Evolutionary conservation across 2,888 invertebrate species (phyloP).

Genomic region (Drosophila engyochracea): DNA sequence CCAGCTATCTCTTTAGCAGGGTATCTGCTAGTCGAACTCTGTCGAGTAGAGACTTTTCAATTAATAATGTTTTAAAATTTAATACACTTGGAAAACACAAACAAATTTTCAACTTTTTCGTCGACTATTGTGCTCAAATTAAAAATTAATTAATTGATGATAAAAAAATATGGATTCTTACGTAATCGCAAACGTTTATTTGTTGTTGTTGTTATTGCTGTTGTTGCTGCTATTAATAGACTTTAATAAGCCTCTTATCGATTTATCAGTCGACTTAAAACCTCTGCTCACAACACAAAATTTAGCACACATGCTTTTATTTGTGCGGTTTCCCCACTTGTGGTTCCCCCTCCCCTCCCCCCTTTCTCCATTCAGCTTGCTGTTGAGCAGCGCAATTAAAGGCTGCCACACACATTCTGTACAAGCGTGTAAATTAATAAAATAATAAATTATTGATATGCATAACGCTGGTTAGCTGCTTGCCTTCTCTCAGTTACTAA

Average conservation of each 20-base stretch:
- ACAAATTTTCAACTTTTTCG: neutral
- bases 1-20: neutral
- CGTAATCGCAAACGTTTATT: neutral
- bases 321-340: constrained; percentile 14
- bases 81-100: neutral
- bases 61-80: neutral
- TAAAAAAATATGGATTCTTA: neutral
- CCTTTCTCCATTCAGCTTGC: neutral
- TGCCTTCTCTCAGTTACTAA: constrained; percentile 15
- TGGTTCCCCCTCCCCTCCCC: constrained; percentile 13
- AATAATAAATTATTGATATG: constrained; percentile 75
- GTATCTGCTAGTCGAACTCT: neutral
- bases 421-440: constrained; percentile 69
- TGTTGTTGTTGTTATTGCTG: neutral
- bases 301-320: constrained; percentile 16
- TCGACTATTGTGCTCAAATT: neutral
- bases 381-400: constrained; percentile 36
- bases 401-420: constrained; percentile 9
- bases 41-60: neutral
- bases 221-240: constrained; percentile 25
- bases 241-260: constrained; percentile 44
- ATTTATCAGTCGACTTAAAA: constrained; percentile 20
- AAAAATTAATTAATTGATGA: neutral
- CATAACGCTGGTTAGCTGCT: constrained; percentile 29
- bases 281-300: neutral